phyloP scores from a whole-genome alignment of 2,797 vertebrate species.

The Oryzias sinensis region DNA sequence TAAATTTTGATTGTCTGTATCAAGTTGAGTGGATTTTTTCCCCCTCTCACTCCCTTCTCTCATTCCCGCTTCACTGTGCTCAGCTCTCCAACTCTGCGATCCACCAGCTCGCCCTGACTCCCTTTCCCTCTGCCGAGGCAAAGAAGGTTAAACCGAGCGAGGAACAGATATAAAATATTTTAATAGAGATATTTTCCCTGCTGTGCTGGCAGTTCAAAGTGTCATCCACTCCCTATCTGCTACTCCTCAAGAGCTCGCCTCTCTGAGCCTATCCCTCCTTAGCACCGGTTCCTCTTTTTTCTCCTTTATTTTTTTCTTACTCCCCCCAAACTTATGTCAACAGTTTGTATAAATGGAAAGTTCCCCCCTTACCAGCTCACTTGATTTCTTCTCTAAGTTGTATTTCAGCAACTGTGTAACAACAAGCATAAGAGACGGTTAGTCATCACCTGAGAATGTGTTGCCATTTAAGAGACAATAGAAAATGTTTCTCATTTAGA shows the following conservation, averaged over 20 bases:
- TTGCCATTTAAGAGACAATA: background rate
- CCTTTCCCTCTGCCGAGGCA: constrained; percentile 45
- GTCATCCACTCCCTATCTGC: constrained; percentile 81
- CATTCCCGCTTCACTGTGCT: constrained; percentile 39
- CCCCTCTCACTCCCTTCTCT: constrained; percentile 42
- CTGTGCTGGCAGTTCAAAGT: constrained; percentile 78
- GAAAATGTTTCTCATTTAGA: background rate
- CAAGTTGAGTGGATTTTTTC: constrained; percentile 65
- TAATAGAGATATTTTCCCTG: constrained; percentile 82
- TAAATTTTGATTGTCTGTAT: constrained; percentile 81
- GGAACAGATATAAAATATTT: constrained; percentile 82
- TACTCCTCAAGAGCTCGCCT: constrained; percentile 79
- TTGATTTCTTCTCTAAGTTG: constrained; percentile 91
- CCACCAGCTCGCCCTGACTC: constrained; percentile 35
- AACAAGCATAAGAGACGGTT: constrained; percentile 37
- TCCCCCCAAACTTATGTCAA: constrained; percentile 72
- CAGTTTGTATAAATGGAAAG: constrained; percentile 70
- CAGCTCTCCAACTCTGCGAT: constrained; percentile 26
- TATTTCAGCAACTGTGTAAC: constrained; percentile 90
- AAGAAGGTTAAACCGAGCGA: constrained; percentile 78
- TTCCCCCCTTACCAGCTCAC: constrained; percentile 87
- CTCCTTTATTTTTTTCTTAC: constrained; percentile 63
- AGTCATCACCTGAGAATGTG: background rate
- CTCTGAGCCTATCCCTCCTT: constrained; percentile 63
- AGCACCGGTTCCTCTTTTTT: constrained; percentile 50